Conservation (phyloP, 2,888 invertebrate genomes). For the Mystacides longicornis region DNA sequence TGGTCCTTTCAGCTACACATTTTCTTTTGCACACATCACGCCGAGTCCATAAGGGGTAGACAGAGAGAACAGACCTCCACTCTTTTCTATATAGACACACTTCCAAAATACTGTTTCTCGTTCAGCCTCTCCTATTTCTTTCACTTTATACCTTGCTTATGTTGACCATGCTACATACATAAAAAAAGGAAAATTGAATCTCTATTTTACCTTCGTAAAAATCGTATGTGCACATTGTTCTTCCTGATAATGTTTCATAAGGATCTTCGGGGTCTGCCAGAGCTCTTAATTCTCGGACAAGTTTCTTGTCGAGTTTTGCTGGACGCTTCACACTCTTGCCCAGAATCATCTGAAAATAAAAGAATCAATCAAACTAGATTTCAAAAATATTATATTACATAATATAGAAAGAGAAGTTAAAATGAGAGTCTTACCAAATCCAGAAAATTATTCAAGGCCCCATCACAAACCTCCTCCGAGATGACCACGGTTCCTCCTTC, state of each 20-base stretch:
- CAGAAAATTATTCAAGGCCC: constrained; percentile 69
- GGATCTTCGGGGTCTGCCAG: constrained; percentile 71
- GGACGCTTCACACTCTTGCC: constrained; percentile 77
- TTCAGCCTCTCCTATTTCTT: too few species aligned
- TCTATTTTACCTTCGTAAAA: constrained; percentile 89
- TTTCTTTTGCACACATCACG: too few species aligned
- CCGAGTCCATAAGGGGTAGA: too few species aligned
- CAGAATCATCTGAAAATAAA: constrained; percentile 64
- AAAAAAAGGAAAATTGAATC: too few species aligned
- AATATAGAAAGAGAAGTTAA: too few species aligned
- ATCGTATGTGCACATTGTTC: constrained; percentile 94
- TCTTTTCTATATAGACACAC: too few species aligned
- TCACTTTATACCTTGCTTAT: too few species aligned
- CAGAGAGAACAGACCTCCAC: too few species aligned
- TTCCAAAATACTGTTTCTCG: too few species aligned
- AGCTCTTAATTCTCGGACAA: constrained; percentile 72
- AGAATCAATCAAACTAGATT: not conserved
- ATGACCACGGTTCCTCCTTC: constrained; percentile 92
- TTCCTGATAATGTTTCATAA: constrained; percentile 81
- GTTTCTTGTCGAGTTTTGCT: constrained; percentile 72
- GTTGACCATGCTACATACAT: too few species aligned
- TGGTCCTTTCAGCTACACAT: too few species aligned
- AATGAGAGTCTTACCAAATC: constrained; percentile 61
- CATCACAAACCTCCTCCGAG: constrained; percentile 87
- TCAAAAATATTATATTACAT: not conserved